Conservation (phyloP, 1,140 invertebrate species). For the Pectinophora gossypiella region DNA sequence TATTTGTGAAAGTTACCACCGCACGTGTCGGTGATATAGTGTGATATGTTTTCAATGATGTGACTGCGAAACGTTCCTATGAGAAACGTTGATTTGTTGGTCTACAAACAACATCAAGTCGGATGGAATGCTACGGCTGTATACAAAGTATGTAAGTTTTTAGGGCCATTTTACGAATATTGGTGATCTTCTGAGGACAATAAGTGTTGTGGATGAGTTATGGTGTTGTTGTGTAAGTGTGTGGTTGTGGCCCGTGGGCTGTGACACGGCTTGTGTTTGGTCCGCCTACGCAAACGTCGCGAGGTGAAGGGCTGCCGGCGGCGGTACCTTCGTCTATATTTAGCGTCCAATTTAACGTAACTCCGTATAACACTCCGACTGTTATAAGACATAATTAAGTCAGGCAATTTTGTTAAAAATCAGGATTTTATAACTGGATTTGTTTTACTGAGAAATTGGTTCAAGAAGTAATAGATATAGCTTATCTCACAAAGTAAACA, state of each 20-base stretch:
- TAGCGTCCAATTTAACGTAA: no score
- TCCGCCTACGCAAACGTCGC: background rate
- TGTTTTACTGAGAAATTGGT: no score
- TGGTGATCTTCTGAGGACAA: no score
- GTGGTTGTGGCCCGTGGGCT: no score
- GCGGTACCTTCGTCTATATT: background rate
- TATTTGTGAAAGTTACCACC: constrained; percentile 26
- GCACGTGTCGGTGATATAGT: background rate
- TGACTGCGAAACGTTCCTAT: background rate
- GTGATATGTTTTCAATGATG: constrained; percentile 1
- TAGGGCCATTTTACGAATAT: background rate
- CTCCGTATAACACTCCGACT: no score
- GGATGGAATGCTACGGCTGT: constrained; percentile 28
- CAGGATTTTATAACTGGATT: no score
- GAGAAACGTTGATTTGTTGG: background rate
- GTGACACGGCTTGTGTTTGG: background rate
- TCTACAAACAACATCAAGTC: constrained; percentile 12
- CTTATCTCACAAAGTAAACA: no score
- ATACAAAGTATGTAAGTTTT: constrained; percentile 27
- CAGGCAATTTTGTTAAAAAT: no score
- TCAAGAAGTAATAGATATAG: no score
- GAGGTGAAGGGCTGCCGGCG: background rate
- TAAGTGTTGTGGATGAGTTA: no score
- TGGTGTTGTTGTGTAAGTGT: no score
- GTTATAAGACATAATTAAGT: no score